Conservation (phyloP, 23 tunicate genomes). For the Halocynthia roretzi region DNA sequence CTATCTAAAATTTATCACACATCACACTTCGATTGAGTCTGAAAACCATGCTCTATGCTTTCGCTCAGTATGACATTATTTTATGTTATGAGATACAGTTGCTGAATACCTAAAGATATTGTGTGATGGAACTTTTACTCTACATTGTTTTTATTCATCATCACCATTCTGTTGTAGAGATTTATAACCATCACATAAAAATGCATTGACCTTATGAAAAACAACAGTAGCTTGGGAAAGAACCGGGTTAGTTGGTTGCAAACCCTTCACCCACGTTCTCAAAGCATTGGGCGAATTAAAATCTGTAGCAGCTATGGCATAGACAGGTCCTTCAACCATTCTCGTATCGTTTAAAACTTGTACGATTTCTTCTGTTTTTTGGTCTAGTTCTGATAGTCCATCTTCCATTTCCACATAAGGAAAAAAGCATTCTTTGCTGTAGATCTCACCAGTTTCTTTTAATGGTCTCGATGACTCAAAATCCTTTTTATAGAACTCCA, state of each 20-base stretch:
- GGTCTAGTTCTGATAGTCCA: neutral
- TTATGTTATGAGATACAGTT: no score
- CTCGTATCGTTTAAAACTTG: conserved; percentile 58
- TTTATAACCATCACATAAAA: conserved; percentile 58
- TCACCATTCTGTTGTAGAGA: conserved; percentile 52
- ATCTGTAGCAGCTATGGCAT: conserved; percentile 88
- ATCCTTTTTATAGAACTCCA: conserved; percentile 58
- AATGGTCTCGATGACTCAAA: conserved; percentile 31
- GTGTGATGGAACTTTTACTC: no score
- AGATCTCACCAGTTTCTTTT: conserved; percentile 6
- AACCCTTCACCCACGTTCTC: conserved; percentile 64
- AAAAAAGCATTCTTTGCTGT: conserved; percentile 38
- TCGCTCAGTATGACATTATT: no score
- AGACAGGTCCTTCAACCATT: conserved; percentile 70
- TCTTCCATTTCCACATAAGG: conserved; percentile 48
- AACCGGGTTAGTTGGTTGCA: conserved; percentile 43
- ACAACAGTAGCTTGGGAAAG: conserved; percentile 42
- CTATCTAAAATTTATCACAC: no score
- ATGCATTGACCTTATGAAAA: conserved; percentile 53
- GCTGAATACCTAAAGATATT: no score
- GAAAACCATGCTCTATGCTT: no score
- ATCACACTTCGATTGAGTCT: no score
- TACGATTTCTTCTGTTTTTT: conserved; percentile 20
- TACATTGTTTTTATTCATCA: neutral
- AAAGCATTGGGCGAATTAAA: conserved; percentile 53